phyloP scores from a whole-genome alignment of 2,113 vertebrate species.

The Salminus brasiliensis region DNA sequence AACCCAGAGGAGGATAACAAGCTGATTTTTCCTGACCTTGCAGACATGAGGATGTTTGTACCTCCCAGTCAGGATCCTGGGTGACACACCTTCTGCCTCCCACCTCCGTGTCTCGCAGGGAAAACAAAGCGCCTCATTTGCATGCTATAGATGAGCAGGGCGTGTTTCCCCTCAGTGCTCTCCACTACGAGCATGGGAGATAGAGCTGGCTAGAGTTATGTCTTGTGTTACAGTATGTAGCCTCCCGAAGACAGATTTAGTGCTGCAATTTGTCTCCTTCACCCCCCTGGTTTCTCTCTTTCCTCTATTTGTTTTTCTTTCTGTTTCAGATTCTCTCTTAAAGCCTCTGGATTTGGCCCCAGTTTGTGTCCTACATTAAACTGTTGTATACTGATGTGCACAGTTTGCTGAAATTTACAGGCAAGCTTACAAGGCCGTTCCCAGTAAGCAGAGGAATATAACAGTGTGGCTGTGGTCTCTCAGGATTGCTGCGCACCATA shows the following conservation, averaged over 20 bases:
- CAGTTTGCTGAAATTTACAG: too few relatives aligned
- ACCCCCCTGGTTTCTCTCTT: neutral
- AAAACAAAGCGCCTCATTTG: conserved; percentile 32
- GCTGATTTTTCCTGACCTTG: neutral
- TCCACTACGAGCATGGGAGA: conserved; percentile 23
- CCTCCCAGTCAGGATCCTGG: conserved; percentile 24
- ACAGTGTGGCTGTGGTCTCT: too few relatives aligned
- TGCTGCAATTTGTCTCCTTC: conserved; percentile 17
- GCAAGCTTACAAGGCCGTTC: too few relatives aligned
- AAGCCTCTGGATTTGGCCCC: neutral
- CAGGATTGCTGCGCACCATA: too few relatives aligned
- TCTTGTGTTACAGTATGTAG: too few relatives aligned
- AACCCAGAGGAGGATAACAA: conserved; percentile 4
- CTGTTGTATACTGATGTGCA: too few relatives aligned
- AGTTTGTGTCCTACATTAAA: too few relatives aligned
- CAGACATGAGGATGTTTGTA: conserved; percentile 30
- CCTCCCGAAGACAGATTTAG: conserved; percentile 23
- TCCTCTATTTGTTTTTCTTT: neutral
- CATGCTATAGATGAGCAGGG: conserved; percentile 36
- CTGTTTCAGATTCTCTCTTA: neutral
- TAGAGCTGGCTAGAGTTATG: too few relatives aligned
- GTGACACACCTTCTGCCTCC: conserved; percentile 34
- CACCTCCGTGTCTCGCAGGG: conserved; percentile 19
- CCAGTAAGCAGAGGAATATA: too few relatives aligned
- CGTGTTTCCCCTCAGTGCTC: conserved; percentile 11